phyloP scores from a whole-genome alignment of 1,140 invertebrate species.

The Adoxophyes honmai region DNA sequence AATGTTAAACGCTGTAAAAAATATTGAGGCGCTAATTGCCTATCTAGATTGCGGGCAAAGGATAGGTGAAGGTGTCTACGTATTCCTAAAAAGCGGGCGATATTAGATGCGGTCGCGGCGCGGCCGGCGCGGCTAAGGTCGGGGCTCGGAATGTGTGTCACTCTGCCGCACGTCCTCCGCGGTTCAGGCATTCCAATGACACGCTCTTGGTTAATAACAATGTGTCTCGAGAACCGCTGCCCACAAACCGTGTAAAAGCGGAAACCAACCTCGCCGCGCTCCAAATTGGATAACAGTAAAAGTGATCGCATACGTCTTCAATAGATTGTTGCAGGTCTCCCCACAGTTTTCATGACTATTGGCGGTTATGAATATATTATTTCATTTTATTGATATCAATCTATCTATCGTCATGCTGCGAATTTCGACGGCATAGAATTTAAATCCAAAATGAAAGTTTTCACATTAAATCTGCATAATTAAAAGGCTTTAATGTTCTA shows the following conservation, averaged over 20 bases:
- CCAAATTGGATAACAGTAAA: slow-evolving; percentile 75
- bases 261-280: slow-evolving; percentile 64
- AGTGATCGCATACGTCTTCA: slow-evolving; percentile 70
- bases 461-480: too few species aligned
- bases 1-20: too few species aligned
- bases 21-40: too few species aligned
- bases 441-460: not conserved
- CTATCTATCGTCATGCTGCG: slow-evolving; percentile 18
- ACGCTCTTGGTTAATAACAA: slow-evolving; percentile 65
- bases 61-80: not conserved
- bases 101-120: not conserved
- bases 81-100: too few species aligned
- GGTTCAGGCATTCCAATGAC: slow-evolving; percentile 54
- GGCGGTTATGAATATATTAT: slow-evolving; percentile 46
- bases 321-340: slow-evolving; percentile 52
- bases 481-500: too few species aligned
- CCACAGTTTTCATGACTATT: slow-evolving; percentile 56
- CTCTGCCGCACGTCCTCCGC: slow-evolving; percentile 50
- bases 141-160: slow-evolving; percentile 54
- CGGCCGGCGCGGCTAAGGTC: slow-evolving; percentile 27
- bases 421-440: not conserved
- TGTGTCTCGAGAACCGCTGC: slow-evolving; percentile 43
- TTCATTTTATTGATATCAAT: slow-evolving; percentile 46
- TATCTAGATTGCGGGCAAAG: not conserved
- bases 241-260: slow-evolving; percentile 72